Conservation (phyloP, 1,140 invertebrate genomes). For the Alviniconcha marisindica region DNA sequence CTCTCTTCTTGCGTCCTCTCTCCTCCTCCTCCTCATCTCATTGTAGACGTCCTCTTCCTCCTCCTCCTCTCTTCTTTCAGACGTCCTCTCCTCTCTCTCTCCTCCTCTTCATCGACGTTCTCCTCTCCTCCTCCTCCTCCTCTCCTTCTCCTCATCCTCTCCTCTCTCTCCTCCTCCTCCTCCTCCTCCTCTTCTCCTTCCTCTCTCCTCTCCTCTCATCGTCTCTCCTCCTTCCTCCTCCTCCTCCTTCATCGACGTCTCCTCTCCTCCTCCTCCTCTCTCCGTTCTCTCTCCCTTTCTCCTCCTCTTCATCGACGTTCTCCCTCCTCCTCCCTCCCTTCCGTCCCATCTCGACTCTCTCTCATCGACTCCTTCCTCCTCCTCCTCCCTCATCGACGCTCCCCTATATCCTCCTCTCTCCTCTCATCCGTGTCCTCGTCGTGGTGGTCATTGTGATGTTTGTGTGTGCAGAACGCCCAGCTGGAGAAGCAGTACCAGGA, state of each 20-base stretch:
- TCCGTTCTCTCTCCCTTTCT: not conserved
- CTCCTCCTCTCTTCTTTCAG: too few relatives aligned
- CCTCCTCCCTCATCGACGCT: too few relatives aligned
- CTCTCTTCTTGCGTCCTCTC: too few relatives aligned
- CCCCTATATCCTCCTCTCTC: not conserved
- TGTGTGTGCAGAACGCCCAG: conserved; percentile 73
- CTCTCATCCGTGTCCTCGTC: not conserved
- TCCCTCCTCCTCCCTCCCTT: too few relatives aligned
- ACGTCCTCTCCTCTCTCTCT: not conserved
- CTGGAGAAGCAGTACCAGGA: conserved; percentile 77
- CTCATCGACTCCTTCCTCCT: not conserved
- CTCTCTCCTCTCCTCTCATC: conserved; percentile 4
- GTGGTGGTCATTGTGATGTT: not conserved
- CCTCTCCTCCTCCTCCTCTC: not conserved
- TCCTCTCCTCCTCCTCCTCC: not conserved
- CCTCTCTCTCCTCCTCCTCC: not conserved
- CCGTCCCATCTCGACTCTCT: not conserved
- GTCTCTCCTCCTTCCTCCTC: not conserved
- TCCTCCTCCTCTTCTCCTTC: not conserved
- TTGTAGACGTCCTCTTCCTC: too few relatives aligned
- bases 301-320: not conserved
- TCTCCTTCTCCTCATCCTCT: not conserved
- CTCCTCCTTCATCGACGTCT: not conserved
- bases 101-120: not conserved
- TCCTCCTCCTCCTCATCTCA: too few relatives aligned